phyloP scores from a whole-genome alignment of 2,888 invertebrate species.

The Platynereis dumerilii region DNA sequence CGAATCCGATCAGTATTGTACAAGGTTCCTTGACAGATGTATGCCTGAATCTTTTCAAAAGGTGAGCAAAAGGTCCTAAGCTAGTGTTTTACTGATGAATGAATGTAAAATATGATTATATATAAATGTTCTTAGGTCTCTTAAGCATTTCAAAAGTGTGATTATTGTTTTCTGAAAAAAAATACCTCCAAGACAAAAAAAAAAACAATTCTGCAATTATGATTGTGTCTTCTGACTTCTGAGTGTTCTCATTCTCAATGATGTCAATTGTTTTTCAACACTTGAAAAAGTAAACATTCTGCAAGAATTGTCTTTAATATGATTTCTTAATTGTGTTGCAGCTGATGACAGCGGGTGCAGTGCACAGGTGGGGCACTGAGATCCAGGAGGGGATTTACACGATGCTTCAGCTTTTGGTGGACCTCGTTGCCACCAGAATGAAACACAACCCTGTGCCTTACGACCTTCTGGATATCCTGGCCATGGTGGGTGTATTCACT shows the following conservation, averaged over 20 bases:
- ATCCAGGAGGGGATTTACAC: constrained; percentile 66
- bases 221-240: too few relatives aligned
- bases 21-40: constrained; percentile 63
- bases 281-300: too few relatives aligned
- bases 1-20: constrained; percentile 64
- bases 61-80: constrained; percentile 41
- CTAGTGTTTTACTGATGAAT: neutral
- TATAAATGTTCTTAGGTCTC: neutral
- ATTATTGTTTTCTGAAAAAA: too few relatives aligned
- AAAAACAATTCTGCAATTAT: too few relatives aligned
- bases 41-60: constrained; percentile 66
- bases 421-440: constrained; percentile 62
- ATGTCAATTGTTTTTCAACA: too few relatives aligned
- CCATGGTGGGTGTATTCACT: constrained; percentile 53
- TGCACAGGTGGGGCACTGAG: constrained; percentile 64
- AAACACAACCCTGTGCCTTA: constrained; percentile 61
- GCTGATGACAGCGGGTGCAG: constrained; percentile 64
- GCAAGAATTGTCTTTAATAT: too few relatives aligned
- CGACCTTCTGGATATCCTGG: constrained; percentile 58
- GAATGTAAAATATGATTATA: neutral
- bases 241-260: too few relatives aligned
- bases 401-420: constrained; percentile 65
- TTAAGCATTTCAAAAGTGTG: too few relatives aligned
- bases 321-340: constrained; percentile 34
- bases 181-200: too few relatives aligned